These are phyloP conservation scores for Tinamus guttatus DNA, from an alignment of 2,113 vertebrate genomes.

Conservation along the genomic window DNA sequence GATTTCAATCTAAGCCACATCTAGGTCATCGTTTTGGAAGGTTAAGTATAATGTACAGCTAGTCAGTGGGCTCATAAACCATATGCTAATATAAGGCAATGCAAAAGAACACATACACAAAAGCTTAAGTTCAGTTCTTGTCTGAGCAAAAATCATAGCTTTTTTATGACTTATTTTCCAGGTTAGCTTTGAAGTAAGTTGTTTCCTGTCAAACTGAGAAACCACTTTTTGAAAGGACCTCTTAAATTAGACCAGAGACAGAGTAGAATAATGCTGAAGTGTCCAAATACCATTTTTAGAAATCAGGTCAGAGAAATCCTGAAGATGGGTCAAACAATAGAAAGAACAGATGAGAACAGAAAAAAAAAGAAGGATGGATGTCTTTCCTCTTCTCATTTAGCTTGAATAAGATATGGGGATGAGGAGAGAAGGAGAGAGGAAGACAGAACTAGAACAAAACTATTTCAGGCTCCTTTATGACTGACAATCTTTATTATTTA, in stretches of 20 bases:
- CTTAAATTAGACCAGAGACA: not conserved
- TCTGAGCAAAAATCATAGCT: not conserved
- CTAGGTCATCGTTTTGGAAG: not conserved
- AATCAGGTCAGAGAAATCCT: slow-evolving; percentile 56
- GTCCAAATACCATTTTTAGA: not conserved
- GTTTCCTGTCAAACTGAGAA: not conserved
- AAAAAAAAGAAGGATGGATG: not conserved
- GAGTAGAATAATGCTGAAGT: not conserved
- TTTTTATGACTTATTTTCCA: slow-evolving; percentile 5
- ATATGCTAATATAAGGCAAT: not conserved
- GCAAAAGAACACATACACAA: not conserved
- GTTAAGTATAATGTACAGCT: not conserved
- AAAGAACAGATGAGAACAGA: not conserved
- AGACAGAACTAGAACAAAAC: slow-evolving; percentile 37
- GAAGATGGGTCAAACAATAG: slow-evolving; percentile 15
- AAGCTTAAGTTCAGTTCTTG: not conserved
- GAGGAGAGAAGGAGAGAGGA: not conserved
- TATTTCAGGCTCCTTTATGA: slow-evolving; percentile 45
- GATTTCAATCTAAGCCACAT: not conserved
- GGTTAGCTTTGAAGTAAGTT: not conserved
- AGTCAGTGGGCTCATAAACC: not conserved
- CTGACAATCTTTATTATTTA: slow-evolving; percentile 46
- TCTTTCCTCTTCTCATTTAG: slow-evolving; percentile 53
- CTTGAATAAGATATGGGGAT: slow-evolving; percentile 37
- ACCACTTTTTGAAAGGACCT: not conserved